Base-by-base conservation (phyloP, 2,888 invertebrate species). In the Pterostichus madidus region DNA sequence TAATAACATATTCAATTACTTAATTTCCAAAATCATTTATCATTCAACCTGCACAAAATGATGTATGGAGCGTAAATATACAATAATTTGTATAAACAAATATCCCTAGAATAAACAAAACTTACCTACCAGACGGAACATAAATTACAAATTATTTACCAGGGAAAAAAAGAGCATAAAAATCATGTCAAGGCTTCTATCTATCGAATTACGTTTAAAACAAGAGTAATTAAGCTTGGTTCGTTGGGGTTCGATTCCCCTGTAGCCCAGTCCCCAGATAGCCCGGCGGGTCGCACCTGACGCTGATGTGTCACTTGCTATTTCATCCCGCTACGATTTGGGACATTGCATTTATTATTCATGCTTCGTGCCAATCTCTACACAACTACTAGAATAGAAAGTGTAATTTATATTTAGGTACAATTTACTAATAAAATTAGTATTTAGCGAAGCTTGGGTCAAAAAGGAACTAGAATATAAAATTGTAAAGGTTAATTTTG, bases 191-290 rank as follows among this genome's bases (percentile, higher is more conserved):
- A 71, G 68, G 68, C 44, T 71, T 15, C 78, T 61, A 44, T 78
- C 78, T 78, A 78, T 78, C 78, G 80, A 39, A 71, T 80, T 80
- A 80, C 80, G 52, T 35, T 80, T 53, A 80, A 80, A 80, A 80
- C 80, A 80, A 56, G 71, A 80, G 80, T 80, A 80, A 80, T 80
- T 80, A 80, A 80, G 71, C 80, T 24, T 17, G 71, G 53, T 35
- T 53, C 53, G 80, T 32, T 71, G 68, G 68, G 68, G 44, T 44
- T 71, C 15, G 39, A 44, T 17, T 32, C 15, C 44, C 68, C 44
- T 44, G 13, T 13, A 35, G 64, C 35, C 4, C 31, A 10, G 35
- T 15, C 39, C 7, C 35, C 13, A 6, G n/a, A 64, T 39, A 64
- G n/a, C 64, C 68, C 17, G 44, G 13, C 68, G 17, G 11, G 17